A percentile compares a stretch with the other conserved stretches of the same genome.
phyloP scores from a whole-genome alignment of 2,113 vertebrate genomes.

The Amphiprion percula region DNA sequence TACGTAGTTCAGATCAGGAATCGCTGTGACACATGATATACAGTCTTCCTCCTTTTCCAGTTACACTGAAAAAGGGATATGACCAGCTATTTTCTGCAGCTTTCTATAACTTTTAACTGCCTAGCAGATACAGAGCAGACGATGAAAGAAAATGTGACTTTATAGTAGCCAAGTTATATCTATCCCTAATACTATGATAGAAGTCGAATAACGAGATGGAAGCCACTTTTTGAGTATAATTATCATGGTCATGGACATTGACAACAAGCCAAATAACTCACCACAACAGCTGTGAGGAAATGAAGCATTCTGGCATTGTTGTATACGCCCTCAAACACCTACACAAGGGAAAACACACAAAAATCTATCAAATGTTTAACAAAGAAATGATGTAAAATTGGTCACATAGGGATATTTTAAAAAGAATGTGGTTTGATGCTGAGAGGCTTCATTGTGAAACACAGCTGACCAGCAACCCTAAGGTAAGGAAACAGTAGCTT shows the following conservation, averaged over 20 bases:
- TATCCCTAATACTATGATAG: neutral
- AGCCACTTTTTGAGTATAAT: neutral
- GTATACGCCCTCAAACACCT: constrained; percentile 93
- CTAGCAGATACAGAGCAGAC: too few species aligned
- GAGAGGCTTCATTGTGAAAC: neutral
- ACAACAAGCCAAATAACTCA: constrained; percentile 74
- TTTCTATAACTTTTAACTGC: too few species aligned
- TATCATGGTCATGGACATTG: neutral
- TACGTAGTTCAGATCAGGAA: neutral
- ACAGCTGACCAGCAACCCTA: neutral
- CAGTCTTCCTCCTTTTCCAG: too few species aligned
- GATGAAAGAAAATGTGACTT: too few species aligned
- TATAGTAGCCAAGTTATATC: neutral
- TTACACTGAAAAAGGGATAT: too few species aligned
- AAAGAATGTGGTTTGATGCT: neutral
- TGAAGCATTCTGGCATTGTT: constrained; percentile 93
- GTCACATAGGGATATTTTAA: neutral
- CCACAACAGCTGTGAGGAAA: constrained; percentile 93
- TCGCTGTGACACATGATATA: neutral
- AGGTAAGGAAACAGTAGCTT: neutral
- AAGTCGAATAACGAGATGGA: neutral
- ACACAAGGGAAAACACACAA: constrained; percentile 20
- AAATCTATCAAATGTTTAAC: constrained; percentile 15
- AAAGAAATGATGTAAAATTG: neutral
- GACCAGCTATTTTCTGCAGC: too few species aligned